phyloP scores from a whole-genome alignment of 1,140 invertebrate species.

The Macrobrachium rosenbergii region DNA sequence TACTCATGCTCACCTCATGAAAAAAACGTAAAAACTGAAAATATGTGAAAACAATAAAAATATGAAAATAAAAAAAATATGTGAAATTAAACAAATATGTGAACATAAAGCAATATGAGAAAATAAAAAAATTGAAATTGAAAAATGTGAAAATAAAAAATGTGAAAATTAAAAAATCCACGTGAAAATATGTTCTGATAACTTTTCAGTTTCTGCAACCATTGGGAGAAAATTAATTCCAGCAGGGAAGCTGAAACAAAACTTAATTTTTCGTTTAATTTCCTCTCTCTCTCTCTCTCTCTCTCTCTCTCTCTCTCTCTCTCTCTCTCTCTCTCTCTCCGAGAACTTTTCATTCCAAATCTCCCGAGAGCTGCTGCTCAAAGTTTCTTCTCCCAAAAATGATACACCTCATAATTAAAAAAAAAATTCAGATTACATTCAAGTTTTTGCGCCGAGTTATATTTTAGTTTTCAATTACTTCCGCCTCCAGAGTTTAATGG shows the following conservation, averaged over 20 bases:
- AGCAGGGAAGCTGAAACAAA: background rate
- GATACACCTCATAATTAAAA: background rate
- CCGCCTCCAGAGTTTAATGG: background rate
- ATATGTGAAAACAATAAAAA: too few species aligned
- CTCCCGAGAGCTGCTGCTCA: background rate
- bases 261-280: background rate
- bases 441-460: background rate
- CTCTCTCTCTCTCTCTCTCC: constrained; percentile 29
- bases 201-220: too few species aligned
- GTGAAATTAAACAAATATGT: too few species aligned
- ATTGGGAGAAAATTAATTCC: background rate
- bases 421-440: background rate
- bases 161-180: too few species aligned
- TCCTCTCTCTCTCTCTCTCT: constrained; percentile 33
- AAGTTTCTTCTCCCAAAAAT: background rate
- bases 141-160: too few species aligned
- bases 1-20: too few species aligned
- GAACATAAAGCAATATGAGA: too few species aligned
- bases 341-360: background rate
- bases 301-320: constrained; percentile 36
- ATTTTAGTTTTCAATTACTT: background rate
- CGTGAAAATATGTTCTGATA: too few species aligned
- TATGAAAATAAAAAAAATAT: too few species aligned
- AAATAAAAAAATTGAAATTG: too few species aligned
- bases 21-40: too few species aligned